phyloP scores from a whole-genome alignment of 2,113 vertebrate genomes.

The Maccullochella peelii region DNA sequence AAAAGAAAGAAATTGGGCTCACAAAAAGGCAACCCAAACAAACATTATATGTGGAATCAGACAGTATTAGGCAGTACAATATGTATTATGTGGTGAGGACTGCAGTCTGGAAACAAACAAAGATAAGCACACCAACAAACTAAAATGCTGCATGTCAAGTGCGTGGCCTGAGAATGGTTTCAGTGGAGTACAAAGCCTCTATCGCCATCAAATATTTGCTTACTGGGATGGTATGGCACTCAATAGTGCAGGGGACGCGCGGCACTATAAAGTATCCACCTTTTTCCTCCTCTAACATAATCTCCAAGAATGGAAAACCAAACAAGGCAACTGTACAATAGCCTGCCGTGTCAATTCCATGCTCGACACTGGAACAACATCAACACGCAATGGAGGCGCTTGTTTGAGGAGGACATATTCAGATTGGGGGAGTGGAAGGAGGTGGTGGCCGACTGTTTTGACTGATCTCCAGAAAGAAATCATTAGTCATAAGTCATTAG shows the following conservation, averaged over 20 bases:
- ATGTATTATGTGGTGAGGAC: neutral
- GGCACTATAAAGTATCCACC: conserved; percentile 24
- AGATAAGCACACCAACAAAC: conserved; percentile 26
- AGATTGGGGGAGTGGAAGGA: neutral
- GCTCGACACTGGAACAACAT: neutral
- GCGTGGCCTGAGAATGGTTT: conserved; percentile 26
- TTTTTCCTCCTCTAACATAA: conserved; percentile 42
- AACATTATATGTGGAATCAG: neutral
- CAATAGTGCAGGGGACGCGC: conserved; percentile 9
- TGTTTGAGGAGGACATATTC: conserved; percentile 55
- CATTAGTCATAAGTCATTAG: conserved; percentile 63
- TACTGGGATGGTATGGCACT: conserved; percentile 35
- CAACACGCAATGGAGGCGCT: conserved; percentile 28
- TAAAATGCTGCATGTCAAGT: conserved; percentile 10
- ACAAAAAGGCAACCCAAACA: neutral
- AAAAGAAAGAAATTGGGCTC: neutral
- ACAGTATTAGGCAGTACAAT: neutral
- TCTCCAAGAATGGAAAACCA: conserved; percentile 63
- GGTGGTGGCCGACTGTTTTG: conserved; percentile 40
- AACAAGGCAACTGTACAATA: conserved; percentile 57
- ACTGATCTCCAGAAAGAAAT: conserved; percentile 59
- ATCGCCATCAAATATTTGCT: conserved; percentile 72
- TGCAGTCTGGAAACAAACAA: conserved; percentile 15
- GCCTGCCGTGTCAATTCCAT: conserved; percentile 31
- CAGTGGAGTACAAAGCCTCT: conserved; percentile 42